These are phyloP conservation scores for Eustalomyia histrio DNA, from an alignment of 2,888 invertebrate genomes.

Conservation along the genomic window DNA sequence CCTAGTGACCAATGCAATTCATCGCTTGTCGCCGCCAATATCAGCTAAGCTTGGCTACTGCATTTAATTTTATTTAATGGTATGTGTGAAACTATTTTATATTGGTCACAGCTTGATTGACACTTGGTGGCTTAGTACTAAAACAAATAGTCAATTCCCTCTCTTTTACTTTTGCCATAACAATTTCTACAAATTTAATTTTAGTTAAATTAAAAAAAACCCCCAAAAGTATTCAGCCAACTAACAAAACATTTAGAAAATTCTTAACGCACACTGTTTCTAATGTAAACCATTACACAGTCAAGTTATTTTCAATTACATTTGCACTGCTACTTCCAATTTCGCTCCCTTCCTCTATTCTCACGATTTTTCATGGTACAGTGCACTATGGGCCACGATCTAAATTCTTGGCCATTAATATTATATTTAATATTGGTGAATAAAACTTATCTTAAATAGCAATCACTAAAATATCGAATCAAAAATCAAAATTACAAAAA, in stretches of 20 bases:
- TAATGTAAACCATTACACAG: constrained; percentile 29
- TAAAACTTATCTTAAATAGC: too few relatives aligned
- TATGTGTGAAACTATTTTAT: background rate
- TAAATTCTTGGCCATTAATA: too few relatives aligned
- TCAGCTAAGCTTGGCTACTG: too few relatives aligned
- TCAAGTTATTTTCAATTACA: constrained; percentile 51
- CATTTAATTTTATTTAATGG: too few relatives aligned
- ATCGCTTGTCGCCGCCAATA: too few relatives aligned
- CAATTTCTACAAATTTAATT: constrained; percentile 25
- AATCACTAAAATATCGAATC: too few relatives aligned
- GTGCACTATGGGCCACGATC: background rate
- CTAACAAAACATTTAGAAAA: constrained; percentile 27
- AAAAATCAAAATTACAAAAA: too few relatives aligned
- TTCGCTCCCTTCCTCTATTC: background rate
- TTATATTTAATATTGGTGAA: too few relatives aligned
- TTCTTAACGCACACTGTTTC: constrained; percentile 1
- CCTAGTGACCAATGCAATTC: too few relatives aligned
- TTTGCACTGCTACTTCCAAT: background rate
- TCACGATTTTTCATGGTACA: background rate
- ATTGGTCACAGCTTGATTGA: constrained; percentile 50
- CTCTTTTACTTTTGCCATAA: background rate
- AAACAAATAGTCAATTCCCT: constrained; percentile 15
- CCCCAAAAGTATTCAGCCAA: constrained; percentile 9
- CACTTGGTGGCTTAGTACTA: constrained; percentile 35
- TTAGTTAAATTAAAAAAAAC: background rate